Evolutionary conservation across 2,113 vertebrate genomes (phyloP), one percentile per base, ranked within the genome.

Genomic region (Gorsachius goisagi): DNA sequence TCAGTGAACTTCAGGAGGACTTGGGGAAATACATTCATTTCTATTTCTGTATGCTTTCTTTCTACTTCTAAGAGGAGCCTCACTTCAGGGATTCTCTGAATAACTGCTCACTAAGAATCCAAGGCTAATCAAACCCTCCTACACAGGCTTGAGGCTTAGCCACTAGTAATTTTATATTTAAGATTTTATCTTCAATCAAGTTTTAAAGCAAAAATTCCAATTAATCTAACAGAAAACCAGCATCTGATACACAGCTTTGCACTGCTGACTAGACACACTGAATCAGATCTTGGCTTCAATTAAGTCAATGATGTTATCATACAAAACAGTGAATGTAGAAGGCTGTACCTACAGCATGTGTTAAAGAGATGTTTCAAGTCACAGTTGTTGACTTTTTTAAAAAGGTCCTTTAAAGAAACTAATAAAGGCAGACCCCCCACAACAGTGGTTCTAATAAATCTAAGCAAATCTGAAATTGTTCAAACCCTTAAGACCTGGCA

Each of bases 101-200:
- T 83, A 96, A 88, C 6, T 37, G 45, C 45, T 90, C 28, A 28
- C 30, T 68, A 73, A 85, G 45, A 73, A 93, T 93, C 1, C 35
- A 79, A 69, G 13, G 26, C 73, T 66, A 76, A 93, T 78, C 73
- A 92, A 81, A 62, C 49, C 63, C 77, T 94, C 62, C 88, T 67
- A 64, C 50, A 28, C 0, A 77, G 52, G 52, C 67, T 84, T 89
- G 33, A 89, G 50, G 69, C 47, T 81, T 81, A 91, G 41, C 41
- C 77, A 87, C 21, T 74, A 77, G 72, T 71, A 80, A 74, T 93
- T 86, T 84, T 47, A 16, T 50, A 93, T 23, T 86, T 90, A 80
- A 95, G 91, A 94, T 96, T 95, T 95, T 93, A 94, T 90, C 88
- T 95, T 96, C 75, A 62, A 53, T 80, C 45, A 86, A 84, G 52